phyloP scores from a whole-genome alignment of 2,113 vertebrate species.

The Isichthys henryi region DNA sequence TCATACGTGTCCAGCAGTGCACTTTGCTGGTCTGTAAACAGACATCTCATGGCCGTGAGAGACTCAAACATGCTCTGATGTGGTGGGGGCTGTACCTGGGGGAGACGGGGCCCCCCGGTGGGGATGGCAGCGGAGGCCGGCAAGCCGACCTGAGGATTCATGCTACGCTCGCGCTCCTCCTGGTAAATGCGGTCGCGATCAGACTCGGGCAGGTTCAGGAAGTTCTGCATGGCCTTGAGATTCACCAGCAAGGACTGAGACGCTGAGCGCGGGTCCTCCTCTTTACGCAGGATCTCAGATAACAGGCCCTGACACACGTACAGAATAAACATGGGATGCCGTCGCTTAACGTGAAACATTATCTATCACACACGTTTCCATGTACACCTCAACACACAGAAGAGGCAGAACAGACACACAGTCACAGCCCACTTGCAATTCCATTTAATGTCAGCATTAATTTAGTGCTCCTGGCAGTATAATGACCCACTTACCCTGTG shows the following conservation, averaged over 20 bases:
- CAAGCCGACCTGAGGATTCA: slow-evolving; percentile 76
- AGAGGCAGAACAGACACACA: neutral
- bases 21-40: neutral
- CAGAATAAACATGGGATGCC: neutral
- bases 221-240: slow-evolving; percentile 83
- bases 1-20: neutral
- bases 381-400: neutral
- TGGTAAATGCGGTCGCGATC: slow-evolving; percentile 79
- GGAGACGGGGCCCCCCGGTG: slow-evolving; percentile 66
- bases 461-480: neutral
- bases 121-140: slow-evolving; percentile 67
- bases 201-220: slow-evolving; percentile 73
- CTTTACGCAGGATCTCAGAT: slow-evolving; percentile 79
- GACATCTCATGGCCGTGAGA: neutral
- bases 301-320: slow-evolving; percentile 65
- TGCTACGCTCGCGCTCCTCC: slow-evolving; percentile 76
- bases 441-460: neutral
- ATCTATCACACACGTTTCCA: neutral
- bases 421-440: neutral
- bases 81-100: slow-evolving; percentile 65
- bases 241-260: slow-evolving; percentile 80
- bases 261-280: slow-evolving; percentile 77
- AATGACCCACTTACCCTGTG: neutral
- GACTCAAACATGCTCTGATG: neutral
- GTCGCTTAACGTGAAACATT: neutral